Evolutionary conservation across 1,140 invertebrate genomes (phyloP), one percentile per base, ranked within the genome.

Genomic region (Trigoniulus corallinus): DNA sequence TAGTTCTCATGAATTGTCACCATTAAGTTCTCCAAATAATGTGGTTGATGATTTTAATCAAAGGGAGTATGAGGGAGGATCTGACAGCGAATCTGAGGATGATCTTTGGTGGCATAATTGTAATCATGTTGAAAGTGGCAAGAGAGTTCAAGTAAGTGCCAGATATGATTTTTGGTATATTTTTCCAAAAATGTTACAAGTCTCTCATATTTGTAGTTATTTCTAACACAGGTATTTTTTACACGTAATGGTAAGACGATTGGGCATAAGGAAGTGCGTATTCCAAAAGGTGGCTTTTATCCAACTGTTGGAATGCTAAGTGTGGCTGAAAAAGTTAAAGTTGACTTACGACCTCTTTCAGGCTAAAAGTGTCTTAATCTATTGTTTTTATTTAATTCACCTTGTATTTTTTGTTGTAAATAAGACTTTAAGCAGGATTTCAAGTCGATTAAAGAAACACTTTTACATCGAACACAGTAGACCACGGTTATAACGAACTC

Each of bases 261-360:
- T 52, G 74, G 74, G 0, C 62, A 67, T 20, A 67, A 71, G 52
- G 66, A 73, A 54, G 64, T 72, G 10, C 54, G 58, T 37, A 70
- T 76, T 53, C 73, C 74, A n/a, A 68, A 67, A 58, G 73, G 72
- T 45, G 74, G 74, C 10, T 75, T 75, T 60, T 75, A 67, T 56
- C 74, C 74, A 3, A 74, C 72, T 21, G 63, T 76, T 18, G 74
- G 74, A 39, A 74, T 76, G 73, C 57, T 75, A 43, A 75, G 74
- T 60, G 64, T 63, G 53, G 64, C 68, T 58, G 74, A 76, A 61
- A 70, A 70, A 55, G 74, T 76, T 2, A 57, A 63, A 40, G 73
- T 75, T 23, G 72, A 76, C 55, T 60, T 76, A 3, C 63, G 67
- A 54, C 74, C 74, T 7, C 57, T 75, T 3, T 69, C 73, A 24